Evolutionary conservation across 2,888 invertebrate species (phyloP).

Genomic region (Thumatha senex): DNA sequence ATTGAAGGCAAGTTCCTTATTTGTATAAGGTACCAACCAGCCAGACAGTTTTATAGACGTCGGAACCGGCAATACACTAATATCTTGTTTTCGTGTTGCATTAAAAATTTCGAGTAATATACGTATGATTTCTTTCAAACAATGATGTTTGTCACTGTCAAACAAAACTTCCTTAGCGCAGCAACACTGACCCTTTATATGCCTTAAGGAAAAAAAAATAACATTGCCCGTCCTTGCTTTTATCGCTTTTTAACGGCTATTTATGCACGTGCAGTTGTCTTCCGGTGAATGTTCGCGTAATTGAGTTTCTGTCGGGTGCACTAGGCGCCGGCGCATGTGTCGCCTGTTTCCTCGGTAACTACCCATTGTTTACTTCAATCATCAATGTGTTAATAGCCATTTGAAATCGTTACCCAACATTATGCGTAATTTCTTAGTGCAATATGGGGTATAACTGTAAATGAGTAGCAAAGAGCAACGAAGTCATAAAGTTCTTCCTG

Average conservation of each 20-base stretch:
- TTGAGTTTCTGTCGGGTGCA: constrained; percentile 41
- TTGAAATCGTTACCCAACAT: constrained; percentile 23
- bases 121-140: too few relatives aligned
- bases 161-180: constrained; percentile 14
- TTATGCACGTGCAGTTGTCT: constrained; percentile 32
- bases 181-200: constrained; percentile 11
- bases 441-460: constrained; percentile 9
- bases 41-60: too few relatives aligned
- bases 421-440: constrained; percentile 23
- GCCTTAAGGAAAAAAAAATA: constrained; percentile 23
- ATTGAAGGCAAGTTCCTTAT: too few relatives aligned
- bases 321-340: constrained; percentile 33
- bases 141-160: too few relatives aligned
- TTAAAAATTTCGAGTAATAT: too few relatives aligned
- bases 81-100: too few relatives aligned
- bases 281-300: constrained; percentile 48
- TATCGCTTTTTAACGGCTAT: constrained; percentile 28
- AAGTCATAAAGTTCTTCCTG: constrained; percentile 15
- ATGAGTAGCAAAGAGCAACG: constrained; percentile 16
- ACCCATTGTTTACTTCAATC: constrained; percentile 37
- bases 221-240: constrained; percentile 29
- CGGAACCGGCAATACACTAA: too few relatives aligned
- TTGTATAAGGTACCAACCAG: too few relatives aligned
- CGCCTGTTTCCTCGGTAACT: constrained; percentile 38
- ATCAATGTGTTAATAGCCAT: constrained; percentile 39